Base-by-base conservation (phyloP, 2,888 invertebrate genomes). In the Plusia festucae region DNA sequence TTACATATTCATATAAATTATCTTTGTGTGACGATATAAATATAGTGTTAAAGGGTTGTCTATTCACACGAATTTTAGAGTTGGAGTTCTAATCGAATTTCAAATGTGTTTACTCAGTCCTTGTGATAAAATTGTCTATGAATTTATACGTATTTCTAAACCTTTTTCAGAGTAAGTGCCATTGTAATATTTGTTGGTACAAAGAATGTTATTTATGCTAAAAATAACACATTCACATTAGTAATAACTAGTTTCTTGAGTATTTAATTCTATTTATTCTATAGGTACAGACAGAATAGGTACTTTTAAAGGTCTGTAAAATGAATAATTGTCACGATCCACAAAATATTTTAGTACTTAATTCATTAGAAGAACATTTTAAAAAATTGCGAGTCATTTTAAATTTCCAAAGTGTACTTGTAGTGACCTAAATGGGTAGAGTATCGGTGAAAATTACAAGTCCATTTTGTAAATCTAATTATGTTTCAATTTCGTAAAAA, bases 1-100 rank as follows among this genome's bases (percentile, higher is more conserved):
- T 71, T 52, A 66, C 60, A 53, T 71, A 66, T 71, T 71, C 46
- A 66, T 71, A 20, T 55, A 46, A 8, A 18, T 59, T 24, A 53
- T 59, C 55, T 27, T 56, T 59, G 57, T 66, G 18, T 30, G 13
- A 16, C 46, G 13, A 46, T 57, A 56, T 56, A 46, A 46, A 56
- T 58, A 20, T 13, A 15, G 18, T 5, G 30, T 58, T 30, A 49
- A 49, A 27, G 49, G 49, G 24, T n/a, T n/a, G n/a, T n/a, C n/a
- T 40, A 44, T 44, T 7, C 13, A 9, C 13, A 46, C 13, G 44
- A 3, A 13, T 55, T n/a, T 9, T 22, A 44, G 44, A 46, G 16
- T 18, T 44, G 46, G n/a, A 24, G 9, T 56, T 46, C 27, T 27
- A 16, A 56, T 46, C 34, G 40, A 22, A 55, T 40, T 55, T 40